Base-by-base conservation (phyloP, 2,888 invertebrate genomes). In the Crocallis elinguaria region DNA sequence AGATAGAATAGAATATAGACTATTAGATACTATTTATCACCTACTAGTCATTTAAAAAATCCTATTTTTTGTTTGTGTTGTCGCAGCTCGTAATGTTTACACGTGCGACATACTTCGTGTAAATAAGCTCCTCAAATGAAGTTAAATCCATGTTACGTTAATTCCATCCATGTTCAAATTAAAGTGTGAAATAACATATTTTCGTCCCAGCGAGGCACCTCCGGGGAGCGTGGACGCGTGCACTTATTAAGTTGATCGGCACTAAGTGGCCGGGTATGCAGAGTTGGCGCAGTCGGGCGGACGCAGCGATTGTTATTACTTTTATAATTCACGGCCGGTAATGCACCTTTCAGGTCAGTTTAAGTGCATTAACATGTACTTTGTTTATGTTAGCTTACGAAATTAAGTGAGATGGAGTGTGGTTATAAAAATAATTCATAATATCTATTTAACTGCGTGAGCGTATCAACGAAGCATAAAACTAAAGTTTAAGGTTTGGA, bases 201-300 rank as follows among this genome's bases (percentile, higher is more conserved):
- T n/a, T n/a, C n/a, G n/a, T n/a, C n/a, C 13, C 3, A 14, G 9
- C 19, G 12, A 27, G 17, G 6, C 16, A 35, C 8, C 12, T 23
- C 9, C 1, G 27, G 12, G 8, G 19, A 11, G 19, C n/a, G 16
- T 32, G 19, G 21, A 14, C 19, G n/a, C 21, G 19, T 27, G 5
- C 29, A 16, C 32, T 32, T 25, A 43, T 32, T 50, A 50, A 37
- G 11, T 43, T 37, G 29, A 49, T 42, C 29, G 49, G 29, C 49
- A 23, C 9, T 49, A 49, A 50, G 49, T 50, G 49, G 49, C 3
- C 32, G 30, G 21, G 36, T 42, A 42, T 49, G 42, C 29, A 35
- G 19, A 13, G 32, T 8, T 6, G 12, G 30, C 12, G 17, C 25
- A 12, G 21, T 12, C 12, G 17, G 21, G 36, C 17, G 9, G 27